Base-by-base conservation (phyloP, 2,888 invertebrate species). In the Tetramorium bicarinatum region DNA sequence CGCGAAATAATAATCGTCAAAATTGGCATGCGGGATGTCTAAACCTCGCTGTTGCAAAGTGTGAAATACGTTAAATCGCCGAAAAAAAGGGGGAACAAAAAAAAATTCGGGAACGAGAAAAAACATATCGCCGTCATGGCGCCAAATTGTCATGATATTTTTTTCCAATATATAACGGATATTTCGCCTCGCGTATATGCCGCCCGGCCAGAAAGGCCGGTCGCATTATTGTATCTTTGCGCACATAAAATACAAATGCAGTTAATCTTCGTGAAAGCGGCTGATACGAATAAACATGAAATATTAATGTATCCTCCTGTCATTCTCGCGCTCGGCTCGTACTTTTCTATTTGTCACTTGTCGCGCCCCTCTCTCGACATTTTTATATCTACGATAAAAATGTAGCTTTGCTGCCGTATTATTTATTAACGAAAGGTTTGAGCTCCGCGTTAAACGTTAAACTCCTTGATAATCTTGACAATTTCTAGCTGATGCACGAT, bases 101-200 rank as follows among this genome's bases (percentile, higher is more conserved):
- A 76, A 64, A 76, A 64, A 76, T 52, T 18, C 41, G 34, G 44
- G 21, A 59, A 59, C 56, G 69, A 67, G 66, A 69, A 59, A 79
- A 79, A 79, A 79, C 34, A 79, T 59, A 79, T 79, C 79, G 79
- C 56, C 56, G 69, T 79, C 79, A 79, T 69, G 56, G 56, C 44
- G 79, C 79, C 61, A 80, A 80, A 80, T 80, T 80, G 79, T 80
- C 79, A 71, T 69, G 69, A 69, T 80, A 80, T 80, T 80, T 77
- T 80, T 79, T 80, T 61, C 69, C 71, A 56, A 80, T 71, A 71
- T 71, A 59, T 80, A 69, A 80, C 79, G 56, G 69, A 79, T 56
- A 79, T 80, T 71, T 71, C 71, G 56, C 34, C 18, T 15, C 44
- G 56, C 34, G 62, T 56, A 3, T 34, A 67, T 47, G 47, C 4